Percentiles rank a stretch among this genome's conserved stretches.
phyloP scores from a whole-genome alignment of 92 coral and sea anemone genomes.

The Palythoa heliodiscus region DNA sequence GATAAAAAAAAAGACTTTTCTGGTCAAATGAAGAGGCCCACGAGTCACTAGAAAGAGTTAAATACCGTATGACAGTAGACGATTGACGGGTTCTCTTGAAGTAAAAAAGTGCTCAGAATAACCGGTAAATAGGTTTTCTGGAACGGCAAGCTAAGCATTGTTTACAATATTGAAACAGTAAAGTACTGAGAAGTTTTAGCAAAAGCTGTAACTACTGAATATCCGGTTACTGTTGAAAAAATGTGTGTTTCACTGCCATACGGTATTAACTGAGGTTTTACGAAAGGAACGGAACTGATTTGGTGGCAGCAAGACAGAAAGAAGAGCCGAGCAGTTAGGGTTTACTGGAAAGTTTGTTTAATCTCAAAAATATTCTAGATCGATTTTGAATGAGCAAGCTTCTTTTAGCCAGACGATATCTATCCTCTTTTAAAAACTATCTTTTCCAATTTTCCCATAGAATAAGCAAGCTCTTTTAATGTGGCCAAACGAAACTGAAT shows the following conservation, averaged over 20 bases:
- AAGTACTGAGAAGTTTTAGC: background rate
- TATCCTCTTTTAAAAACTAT: no score
- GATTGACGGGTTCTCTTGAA: background rate
- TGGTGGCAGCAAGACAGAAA: background rate
- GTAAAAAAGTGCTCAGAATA: background rate
- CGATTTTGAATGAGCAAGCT: background rate
- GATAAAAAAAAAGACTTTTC: background rate
- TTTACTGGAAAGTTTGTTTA: background rate
- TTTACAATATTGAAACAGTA: background rate
- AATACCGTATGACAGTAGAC: background rate
- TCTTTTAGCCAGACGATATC: background rate
- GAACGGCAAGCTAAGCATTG: background rate
- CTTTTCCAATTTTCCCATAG: background rate
- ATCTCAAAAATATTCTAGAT: background rate
- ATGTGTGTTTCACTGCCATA: background rate
- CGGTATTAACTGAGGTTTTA: background rate
- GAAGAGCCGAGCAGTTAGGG: background rate
- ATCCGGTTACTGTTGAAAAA: background rate
- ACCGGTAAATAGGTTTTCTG: background rate
- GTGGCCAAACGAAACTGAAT: slow-evolving; percentile 10
- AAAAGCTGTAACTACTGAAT: background rate
- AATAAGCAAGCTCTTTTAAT: slow-evolving; percentile 5
- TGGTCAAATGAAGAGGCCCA: background rate
- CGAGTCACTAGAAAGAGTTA: background rate
- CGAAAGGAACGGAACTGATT: background rate